A percentile compares a stretch with the other conserved stretches of the same genome.
phyloP scores from a whole-genome alignment of 2,113 vertebrate genomes.

The Poicephalus meyeri region DNA sequence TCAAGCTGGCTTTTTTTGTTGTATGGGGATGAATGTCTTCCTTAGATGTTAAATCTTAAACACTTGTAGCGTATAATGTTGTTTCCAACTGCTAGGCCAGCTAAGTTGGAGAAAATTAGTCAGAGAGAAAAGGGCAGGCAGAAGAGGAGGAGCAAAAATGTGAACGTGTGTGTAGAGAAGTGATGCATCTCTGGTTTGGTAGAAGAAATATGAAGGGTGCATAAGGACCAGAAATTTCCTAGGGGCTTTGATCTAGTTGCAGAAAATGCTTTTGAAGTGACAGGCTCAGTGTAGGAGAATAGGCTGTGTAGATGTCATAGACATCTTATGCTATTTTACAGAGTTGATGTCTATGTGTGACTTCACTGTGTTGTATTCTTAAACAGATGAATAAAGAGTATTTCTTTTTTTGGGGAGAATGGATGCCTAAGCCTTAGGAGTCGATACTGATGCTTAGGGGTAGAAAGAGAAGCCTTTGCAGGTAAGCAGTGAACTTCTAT shows the following conservation, averaged over 20 bases:
- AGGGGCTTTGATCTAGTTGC: background rate
- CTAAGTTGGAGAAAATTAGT: background rate
- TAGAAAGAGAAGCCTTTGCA: background rate
- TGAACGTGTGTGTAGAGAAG: background rate
- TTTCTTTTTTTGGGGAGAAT: accelerated
- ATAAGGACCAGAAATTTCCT: background rate
- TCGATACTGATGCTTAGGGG: background rate
- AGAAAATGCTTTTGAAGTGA: background rate
- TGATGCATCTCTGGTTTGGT: background rate
- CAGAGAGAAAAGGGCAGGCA: background rate
- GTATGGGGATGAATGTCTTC: background rate
- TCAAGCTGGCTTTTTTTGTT: background rate
- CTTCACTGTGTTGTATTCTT: background rate
- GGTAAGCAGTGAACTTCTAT: background rate
- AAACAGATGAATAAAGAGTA: background rate
- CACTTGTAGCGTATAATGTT: background rate
- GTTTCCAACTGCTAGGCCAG: background rate
- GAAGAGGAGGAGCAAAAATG: background rate
- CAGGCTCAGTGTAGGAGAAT: background rate
- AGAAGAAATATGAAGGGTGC: background rate
- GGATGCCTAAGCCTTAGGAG: background rate
- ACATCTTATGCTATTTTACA: background rate
- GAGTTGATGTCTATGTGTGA: background rate
- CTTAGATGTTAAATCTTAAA: background rate
- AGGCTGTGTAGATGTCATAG: background rate